A percentile compares a stretch with the other conserved stretches of the same genome.
These are phyloP conservation scores for Nephrocerus scutellatus DNA, from an alignment of 2,888 invertebrate genomes.

Conservation along the genomic window DNA sequence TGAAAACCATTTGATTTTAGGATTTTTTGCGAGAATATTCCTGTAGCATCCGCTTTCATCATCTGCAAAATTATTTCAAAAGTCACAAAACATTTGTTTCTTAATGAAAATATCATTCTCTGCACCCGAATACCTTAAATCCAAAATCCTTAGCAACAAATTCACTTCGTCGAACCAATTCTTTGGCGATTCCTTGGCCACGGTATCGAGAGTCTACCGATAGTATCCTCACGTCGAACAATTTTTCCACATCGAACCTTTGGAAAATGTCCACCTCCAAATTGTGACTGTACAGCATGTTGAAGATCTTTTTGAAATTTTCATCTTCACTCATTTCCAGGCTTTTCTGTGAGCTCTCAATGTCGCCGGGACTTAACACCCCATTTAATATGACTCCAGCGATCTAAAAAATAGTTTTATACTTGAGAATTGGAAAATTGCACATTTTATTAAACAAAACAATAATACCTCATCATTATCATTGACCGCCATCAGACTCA, in stretches of 20 bases:
- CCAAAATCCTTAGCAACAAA: constrained; percentile 58
- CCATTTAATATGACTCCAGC: constrained; percentile 74
- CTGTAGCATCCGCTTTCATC: constrained; percentile 75
- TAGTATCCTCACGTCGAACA: constrained; percentile 74
- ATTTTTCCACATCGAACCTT: constrained; percentile 59
- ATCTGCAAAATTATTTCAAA: constrained; percentile 57
- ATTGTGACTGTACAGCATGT: constrained; percentile 65
- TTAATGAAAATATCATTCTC: too few species aligned
- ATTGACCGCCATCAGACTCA: constrained; percentile 63
- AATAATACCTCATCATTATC: constrained; percentile 55
- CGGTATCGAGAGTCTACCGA: constrained; percentile 63
- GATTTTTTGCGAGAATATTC: constrained; percentile 70
- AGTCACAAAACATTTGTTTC: too few species aligned
- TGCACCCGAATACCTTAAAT: constrained; percentile 55
- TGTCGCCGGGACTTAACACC: constrained; percentile 64
- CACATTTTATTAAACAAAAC: constrained; percentile 1
- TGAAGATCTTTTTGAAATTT: constrained; percentile 72
- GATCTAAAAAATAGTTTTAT: constrained; percentile 63
- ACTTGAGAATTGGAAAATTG: background rate
- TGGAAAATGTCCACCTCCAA: constrained; percentile 62
- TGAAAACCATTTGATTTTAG: constrained; percentile 61
- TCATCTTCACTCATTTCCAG: constrained; percentile 58
- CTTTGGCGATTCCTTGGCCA: constrained; percentile 67
- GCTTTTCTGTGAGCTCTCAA: constrained; percentile 61
- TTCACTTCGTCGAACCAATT: constrained; percentile 62